Conservation (phyloP, 2,113 vertebrate genomes). For the Apeltes quadracus region DNA sequence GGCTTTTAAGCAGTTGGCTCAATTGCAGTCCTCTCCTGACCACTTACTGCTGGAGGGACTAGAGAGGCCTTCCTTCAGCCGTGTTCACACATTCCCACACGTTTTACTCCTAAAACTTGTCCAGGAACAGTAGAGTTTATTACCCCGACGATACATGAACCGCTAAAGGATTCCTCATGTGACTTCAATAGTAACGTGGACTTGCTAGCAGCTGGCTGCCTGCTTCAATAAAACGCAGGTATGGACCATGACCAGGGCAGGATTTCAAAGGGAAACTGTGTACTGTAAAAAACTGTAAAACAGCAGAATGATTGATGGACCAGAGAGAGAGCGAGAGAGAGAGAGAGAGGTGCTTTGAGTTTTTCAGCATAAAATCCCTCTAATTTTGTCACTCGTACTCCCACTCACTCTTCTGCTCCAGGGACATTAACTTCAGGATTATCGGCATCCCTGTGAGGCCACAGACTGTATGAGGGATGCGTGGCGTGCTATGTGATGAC, state of each 20-base stretch:
- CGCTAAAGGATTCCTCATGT: constrained; percentile 43
- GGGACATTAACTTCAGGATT: constrained; percentile 64
- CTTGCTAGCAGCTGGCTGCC: constrained; percentile 38
- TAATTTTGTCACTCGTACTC: constrained; percentile 63
- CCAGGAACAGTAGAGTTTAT: constrained; percentile 16
- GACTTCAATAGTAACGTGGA: constrained; percentile 19
- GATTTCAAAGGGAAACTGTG: constrained; percentile 50
- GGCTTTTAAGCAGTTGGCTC: constrained; percentile 37
- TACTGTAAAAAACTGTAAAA: constrained; percentile 24
- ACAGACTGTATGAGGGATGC: constrained; percentile 8
- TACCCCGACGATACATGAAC: not conserved
- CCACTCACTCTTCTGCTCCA: constrained; percentile 46
- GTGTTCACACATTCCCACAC: constrained; percentile 32
- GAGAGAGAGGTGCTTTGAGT: constrained; percentile 16
- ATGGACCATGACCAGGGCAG: constrained; percentile 21
- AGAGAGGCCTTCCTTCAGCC: constrained; percentile 11
- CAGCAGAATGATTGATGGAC: constrained; percentile 43
- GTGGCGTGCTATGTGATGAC: not conserved
- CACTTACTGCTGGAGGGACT: constrained; percentile 17
- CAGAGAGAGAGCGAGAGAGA: constrained; percentile 39
- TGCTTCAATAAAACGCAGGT: constrained; percentile 32
- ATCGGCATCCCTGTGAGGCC: constrained; percentile 46
- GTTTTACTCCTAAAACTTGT: constrained; percentile 1
- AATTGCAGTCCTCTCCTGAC: constrained; percentile 20
- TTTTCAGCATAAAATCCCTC: constrained; percentile 53